Evolutionary conservation across 2,797 vertebrate genomes (phyloP), one percentile per base, ranked within the genome.

Genomic region (Adrianichthys oophorus): DNA sequence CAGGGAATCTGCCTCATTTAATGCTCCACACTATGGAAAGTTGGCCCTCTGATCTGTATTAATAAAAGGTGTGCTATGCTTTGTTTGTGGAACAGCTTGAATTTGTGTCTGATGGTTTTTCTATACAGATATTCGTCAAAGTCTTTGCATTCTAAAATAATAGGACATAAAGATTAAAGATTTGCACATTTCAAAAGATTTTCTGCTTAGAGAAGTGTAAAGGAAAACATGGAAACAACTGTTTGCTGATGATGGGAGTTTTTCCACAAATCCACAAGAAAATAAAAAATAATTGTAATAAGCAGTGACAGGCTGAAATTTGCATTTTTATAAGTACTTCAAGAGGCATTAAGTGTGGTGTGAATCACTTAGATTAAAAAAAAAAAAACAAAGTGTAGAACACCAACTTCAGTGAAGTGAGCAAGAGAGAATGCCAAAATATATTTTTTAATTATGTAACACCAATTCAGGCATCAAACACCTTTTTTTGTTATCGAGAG

Each of bases 1-100:
- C 63, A 70, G 74, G 66, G 69, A 82, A 76, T 68, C 65, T 41
- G 62, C 62, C 66, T 74, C 56, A 72, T 88, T 82, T 83, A 84
- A 81, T 69, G 67, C 71, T 32, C 60, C 70, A 76, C 61, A 64
- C 62, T 60, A 56, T 41, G 45, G 59, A 72, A 72, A 76, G 78
- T 72, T 74, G 62, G 56, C 63, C 53, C 59, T 72, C 68, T 73
- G 60, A 56, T 68, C 58, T 70, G 61, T 68, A 56, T 70, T 79
- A 78, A 77, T 76, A 76, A 65, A 59, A 78, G 66, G 48, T 72
- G 69, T 58, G 40, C 24, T 2, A 1, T 1, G 10, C 45, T 65
- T 65, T 79, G 47, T 62, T 56, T 66, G 52, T 55, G 10, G 21
- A 29, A 41, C 15, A 70, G 52, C 8, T 18, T 56, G 44, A 43